These are phyloP conservation scores for Cheirogaleus medius DNA, from an alignment of 2,113 vertebrate genomes.

Conservation along the genomic window DNA sequence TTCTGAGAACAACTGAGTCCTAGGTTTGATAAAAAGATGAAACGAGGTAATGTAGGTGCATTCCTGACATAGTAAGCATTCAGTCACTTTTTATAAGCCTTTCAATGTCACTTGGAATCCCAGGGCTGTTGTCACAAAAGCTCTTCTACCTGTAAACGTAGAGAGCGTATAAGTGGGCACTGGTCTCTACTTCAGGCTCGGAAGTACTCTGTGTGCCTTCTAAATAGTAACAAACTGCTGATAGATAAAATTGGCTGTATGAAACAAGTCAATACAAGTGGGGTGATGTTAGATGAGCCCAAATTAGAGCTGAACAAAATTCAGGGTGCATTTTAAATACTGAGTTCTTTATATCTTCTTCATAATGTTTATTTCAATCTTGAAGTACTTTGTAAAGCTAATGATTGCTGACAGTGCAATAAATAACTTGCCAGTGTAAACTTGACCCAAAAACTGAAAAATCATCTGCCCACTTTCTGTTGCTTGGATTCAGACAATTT, in stretches of 20 bases:
- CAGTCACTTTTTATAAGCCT: not conserved
- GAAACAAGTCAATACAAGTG: not conserved
- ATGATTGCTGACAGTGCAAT: not conserved
- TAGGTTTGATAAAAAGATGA: not conserved
- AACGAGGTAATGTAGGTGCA: not conserved
- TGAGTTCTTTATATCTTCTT: not conserved
- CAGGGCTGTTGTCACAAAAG: not conserved
- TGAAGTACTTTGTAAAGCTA: not conserved
- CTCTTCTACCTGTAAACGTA: not conserved
- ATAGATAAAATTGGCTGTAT: not conserved
- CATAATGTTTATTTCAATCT: not conserved
- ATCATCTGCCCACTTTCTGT: not conserved
- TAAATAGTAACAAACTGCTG: not conserved
- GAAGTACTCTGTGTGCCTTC: not conserved
- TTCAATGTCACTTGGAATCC: not conserved
- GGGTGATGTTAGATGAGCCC: not conserved
- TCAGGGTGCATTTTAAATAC: not conserved
- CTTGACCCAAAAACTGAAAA: not conserved
- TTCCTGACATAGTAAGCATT: not conserved
- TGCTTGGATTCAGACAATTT: not conserved
- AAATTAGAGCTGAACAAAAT: not conserved
- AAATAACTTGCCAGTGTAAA: not conserved
- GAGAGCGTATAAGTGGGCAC: not conserved
- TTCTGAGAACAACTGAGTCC: not conserved
- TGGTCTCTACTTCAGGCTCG: not conserved